These are phyloP conservation scores for Drosophila suboccidentalis DNA, from an alignment of 2,888 invertebrate species.

Conservation along the genomic window DNA sequence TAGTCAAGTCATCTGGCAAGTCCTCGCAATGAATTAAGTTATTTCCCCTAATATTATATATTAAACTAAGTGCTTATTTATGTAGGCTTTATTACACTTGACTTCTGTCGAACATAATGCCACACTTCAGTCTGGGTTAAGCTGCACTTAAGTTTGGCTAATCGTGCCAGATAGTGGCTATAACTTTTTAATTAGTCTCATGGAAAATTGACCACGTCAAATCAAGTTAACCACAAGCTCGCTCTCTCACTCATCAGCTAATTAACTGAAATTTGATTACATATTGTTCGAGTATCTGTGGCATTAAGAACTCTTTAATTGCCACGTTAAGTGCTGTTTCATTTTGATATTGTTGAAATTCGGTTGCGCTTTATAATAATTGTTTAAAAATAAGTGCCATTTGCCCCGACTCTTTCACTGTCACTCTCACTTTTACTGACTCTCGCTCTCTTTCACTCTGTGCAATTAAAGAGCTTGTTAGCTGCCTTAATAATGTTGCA, in stretches of 20 bases:
- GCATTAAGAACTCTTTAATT: conserved; percentile 39
- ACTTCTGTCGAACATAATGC: conserved; percentile 9
- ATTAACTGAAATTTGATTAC: conserved; percentile 46
- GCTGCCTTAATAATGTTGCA: conserved; percentile 35
- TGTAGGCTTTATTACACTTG: conserved; percentile 11
- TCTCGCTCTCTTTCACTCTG: not conserved
- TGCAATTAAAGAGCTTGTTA: conserved; percentile 44
- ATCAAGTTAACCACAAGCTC: conserved; percentile 1
- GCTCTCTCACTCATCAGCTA: conserved; percentile 43
- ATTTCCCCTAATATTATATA: not conserved
- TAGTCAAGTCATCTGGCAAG: not conserved
- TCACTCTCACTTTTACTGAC: no score
- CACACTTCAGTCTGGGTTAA: conserved; percentile 10
- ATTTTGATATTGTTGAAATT: conserved; percentile 22
- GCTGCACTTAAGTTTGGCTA: conserved; percentile 13
- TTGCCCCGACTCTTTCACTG: not conserved
- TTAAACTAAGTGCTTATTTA: conserved; percentile 18
- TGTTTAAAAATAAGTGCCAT: conserved; percentile 38
- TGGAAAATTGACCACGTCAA: conserved; percentile 17
- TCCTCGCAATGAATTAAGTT: not conserved
- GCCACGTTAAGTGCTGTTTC: conserved; percentile 44
- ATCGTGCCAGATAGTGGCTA: conserved; percentile 13
- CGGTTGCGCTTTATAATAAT: conserved; percentile 9
- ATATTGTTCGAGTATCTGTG: conserved; percentile 3
- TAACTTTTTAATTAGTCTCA: conserved; percentile 55